phyloP scores from a whole-genome alignment of 2,113 vertebrate genomes.

The Illadopsis cleaveri region DNA sequence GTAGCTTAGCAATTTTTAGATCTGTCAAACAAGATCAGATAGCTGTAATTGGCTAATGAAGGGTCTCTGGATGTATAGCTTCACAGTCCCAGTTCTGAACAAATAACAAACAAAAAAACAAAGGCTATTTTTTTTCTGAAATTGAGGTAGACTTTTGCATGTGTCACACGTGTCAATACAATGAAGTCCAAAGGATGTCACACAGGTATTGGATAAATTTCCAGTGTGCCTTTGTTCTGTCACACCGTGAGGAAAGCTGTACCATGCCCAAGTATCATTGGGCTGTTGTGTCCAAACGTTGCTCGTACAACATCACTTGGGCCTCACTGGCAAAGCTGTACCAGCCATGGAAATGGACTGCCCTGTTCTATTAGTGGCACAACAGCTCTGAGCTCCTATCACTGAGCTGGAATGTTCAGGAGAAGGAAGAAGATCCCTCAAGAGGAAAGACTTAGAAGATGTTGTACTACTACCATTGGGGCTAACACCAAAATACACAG shows the following conservation, averaged over 20 bases:
- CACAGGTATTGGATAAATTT: neutral
- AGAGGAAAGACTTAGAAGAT: neutral
- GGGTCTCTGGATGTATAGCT: neutral
- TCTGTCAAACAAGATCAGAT: neutral
- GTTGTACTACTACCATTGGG: neutral
- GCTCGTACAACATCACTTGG: fast-evolving
- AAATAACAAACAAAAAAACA: neutral
- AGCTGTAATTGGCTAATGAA: neutral
- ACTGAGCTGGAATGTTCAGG: neutral
- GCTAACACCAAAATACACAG: neutral
- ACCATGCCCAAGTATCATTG: neutral
- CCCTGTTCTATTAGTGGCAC: neutral
- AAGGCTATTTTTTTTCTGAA: neutral
- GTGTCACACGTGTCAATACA: neutral
- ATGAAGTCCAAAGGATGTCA: neutral
- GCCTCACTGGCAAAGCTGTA: neutral
- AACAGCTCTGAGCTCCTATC: neutral
- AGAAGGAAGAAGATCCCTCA: neutral
- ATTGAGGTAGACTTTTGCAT: neutral
- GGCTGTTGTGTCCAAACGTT: neutral
- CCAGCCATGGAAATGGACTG: neutral
- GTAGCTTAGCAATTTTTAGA: neutral
- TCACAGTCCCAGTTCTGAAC: neutral
- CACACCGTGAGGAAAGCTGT: neutral
- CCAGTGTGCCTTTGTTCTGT: neutral